Evolutionary conservation across 2,888 invertebrate genomes (phyloP), one percentile per base, ranked within the genome.

Genomic region (Gymnosoma rotundatum): DNA sequence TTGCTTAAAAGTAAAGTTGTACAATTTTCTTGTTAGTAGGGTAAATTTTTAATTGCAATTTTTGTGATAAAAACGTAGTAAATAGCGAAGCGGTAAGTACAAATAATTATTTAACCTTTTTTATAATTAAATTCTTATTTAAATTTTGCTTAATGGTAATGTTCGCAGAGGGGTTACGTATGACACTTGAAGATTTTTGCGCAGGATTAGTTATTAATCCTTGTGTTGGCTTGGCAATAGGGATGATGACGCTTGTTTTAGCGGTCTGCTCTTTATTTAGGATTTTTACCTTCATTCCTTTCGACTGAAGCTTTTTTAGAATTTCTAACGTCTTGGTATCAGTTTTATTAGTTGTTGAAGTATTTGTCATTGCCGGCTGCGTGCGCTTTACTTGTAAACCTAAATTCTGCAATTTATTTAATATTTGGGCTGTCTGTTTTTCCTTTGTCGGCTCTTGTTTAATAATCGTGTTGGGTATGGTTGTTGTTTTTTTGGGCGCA

Each of bases 221-320:
- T 38, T 70, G 45, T 10, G 45, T 5, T 45, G 21, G 70, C n/a
- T 64, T 72, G 9, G 18, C 16, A 14, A 32, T 12, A 18, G 48
- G 45, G 14, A 48, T 54, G 20, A 20, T 73, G 10, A 25, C 14
- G 7, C 52, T 69, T 58, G 64, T 20, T 25, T 72, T 36, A 12
- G 61, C 36, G 14, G 42, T n/a, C 20, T 45, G 64, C 58, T 81
- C 64, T 50, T 84, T 84, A 70, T 83, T 86, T 66, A 86, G 54
- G 8, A 86, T 78, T 63, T 87, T 87, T 5, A 87, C 87, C 67
- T 87, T 78, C 66, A 90, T 90, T 9, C 90, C 90, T 66, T 90
- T 90, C 0, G 89, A 90, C 73, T 91, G 89, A 25, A 90, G 74
- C 78, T 90, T 91, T 1, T 88, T 88, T 81, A 90, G 84, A 16